Conservation (phyloP, 1,140 invertebrate genomes). For the Parasteatoda tepidariorum region DNA sequence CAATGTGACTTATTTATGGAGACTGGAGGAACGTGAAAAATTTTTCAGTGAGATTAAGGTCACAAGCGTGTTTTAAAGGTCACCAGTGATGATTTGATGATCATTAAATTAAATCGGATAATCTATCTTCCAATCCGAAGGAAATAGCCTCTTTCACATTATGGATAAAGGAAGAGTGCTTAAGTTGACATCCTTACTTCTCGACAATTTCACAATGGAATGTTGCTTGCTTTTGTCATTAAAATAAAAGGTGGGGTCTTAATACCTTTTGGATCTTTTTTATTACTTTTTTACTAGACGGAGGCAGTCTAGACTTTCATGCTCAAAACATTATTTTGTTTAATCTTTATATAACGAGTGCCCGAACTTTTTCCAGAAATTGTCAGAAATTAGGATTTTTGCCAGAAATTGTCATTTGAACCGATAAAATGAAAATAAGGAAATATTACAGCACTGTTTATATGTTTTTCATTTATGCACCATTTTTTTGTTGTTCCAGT, state of each 20-base stretch:
- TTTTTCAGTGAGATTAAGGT: constrained; percentile 27
- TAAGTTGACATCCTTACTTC: not conserved
- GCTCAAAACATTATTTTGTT: too few relatives aligned
- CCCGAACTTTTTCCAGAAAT: too few relatives aligned
- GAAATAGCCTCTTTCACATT: constrained; percentile 19
- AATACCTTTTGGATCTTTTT: too few relatives aligned
- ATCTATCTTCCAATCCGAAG: constrained; percentile 41
- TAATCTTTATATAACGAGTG: too few relatives aligned
- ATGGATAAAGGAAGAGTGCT: not conserved
- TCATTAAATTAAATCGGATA: constrained; percentile 51
- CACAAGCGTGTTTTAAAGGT: constrained; percentile 47
- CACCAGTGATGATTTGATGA: constrained; percentile 49
- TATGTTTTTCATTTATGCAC: too few relatives aligned
- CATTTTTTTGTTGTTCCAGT: too few relatives aligned
- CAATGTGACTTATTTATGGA: constrained; percentile 49
- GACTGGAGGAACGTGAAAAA: constrained; percentile 40
- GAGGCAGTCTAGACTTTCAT: too few relatives aligned
- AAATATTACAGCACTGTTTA: too few relatives aligned
- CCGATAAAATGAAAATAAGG: too few relatives aligned
- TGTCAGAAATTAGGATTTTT: too few relatives aligned
- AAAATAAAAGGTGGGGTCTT: constrained; percentile 31
- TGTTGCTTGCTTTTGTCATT: constrained; percentile 10
- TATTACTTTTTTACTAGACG: too few relatives aligned
- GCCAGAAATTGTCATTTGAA: too few relatives aligned
- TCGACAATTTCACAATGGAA: not conserved